phyloP scores from a whole-genome alignment of 2,113 vertebrate genomes.

The Malurus alboscapulatus region DNA sequence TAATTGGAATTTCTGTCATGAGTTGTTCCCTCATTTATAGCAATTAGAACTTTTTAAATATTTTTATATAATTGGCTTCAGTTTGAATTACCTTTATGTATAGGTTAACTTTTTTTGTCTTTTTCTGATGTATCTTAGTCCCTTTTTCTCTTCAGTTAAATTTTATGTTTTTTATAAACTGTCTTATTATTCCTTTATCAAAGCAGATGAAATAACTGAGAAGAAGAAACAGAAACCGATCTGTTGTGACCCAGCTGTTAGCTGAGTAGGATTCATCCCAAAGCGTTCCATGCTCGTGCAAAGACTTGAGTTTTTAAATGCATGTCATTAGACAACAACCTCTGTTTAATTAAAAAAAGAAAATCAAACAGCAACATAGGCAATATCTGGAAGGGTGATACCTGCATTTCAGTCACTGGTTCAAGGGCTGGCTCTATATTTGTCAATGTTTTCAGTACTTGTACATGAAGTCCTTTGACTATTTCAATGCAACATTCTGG shows the following conservation, averaged over 20 bases:
- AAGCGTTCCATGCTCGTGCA: background rate
- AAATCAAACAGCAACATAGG: background rate
- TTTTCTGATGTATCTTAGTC: background rate
- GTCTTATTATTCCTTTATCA: background rate
- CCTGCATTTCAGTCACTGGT: background rate
- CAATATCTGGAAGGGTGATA: background rate
- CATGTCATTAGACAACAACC: background rate
- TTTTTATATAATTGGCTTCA: conserved; percentile 54
- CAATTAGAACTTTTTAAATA: conserved; percentile 70
- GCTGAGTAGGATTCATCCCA: background rate
- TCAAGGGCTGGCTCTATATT: background rate
- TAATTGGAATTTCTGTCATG: conserved; percentile 69
- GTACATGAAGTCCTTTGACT: background rate
- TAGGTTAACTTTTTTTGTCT: background rate
- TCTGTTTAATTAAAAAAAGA: background rate
- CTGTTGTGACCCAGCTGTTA: background rate
- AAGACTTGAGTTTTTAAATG: background rate
- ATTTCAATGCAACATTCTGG: background rate
- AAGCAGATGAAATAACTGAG: background rate
- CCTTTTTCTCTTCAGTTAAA: background rate
- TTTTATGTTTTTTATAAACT: background rate
- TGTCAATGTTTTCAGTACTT: background rate
- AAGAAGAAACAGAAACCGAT: background rate
- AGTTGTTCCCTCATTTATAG: conserved; percentile 66
- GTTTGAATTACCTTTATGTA: conserved; percentile 13